phyloP scores from a whole-genome alignment of 1,140 invertebrate species.

The Ostrea edulis region DNA sequence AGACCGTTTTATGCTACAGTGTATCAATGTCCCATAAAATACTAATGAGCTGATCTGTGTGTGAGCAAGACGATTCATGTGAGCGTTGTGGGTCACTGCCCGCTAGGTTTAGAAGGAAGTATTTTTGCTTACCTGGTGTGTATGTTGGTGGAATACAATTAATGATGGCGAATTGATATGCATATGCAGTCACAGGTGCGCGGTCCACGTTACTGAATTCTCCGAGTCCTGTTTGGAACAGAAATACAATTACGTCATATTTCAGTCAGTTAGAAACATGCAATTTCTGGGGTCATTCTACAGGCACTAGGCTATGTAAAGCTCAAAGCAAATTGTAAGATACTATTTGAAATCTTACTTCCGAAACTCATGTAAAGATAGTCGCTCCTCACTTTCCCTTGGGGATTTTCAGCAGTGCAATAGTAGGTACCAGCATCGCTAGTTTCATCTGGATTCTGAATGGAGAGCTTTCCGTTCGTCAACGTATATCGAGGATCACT shows the following conservation, averaged over 20 bases:
- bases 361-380: constrained; percentile 93
- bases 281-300: too few relatives aligned
- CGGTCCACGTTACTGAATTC: constrained; percentile 69
- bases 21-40: too few relatives aligned
- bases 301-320: too few relatives aligned
- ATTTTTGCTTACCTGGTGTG: constrained; percentile 62
- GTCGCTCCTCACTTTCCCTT: constrained; percentile 93
- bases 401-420: constrained; percentile 93
- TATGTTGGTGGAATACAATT: constrained; percentile 63
- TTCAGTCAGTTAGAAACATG: too few relatives aligned
- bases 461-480: constrained; percentile 94
- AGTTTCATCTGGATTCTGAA: constrained; percentile 87
- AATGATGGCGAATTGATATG: constrained; percentile 61
- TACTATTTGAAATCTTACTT: too few relatives aligned
- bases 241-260: background rate
- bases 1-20: too few relatives aligned
- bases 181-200: constrained; percentile 62
- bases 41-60: too few relatives aligned
- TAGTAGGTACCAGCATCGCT: constrained; percentile 93
- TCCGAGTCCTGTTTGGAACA: constrained; percentile 57
- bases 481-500: constrained; percentile 88
- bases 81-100: too few relatives aligned
- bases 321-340: too few relatives aligned
- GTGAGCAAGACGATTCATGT: too few relatives aligned
- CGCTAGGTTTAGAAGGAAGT: too few relatives aligned